phyloP scores from a whole-genome alignment of 2,888 invertebrate species.

The Megalurothrips usitatus region DNA sequence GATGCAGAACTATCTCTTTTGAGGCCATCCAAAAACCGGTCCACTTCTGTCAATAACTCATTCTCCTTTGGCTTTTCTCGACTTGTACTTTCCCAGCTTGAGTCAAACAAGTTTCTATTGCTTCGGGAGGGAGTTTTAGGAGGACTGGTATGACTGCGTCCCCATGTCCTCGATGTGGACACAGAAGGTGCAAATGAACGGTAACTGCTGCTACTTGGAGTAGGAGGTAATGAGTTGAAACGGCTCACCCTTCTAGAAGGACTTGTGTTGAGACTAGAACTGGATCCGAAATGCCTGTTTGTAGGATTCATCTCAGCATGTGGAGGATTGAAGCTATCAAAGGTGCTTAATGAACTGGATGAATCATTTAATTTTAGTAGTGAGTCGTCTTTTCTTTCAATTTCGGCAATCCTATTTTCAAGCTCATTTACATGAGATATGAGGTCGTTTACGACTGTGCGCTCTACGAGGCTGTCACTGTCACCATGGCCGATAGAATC shows the following conservation, averaged over 20 bases:
- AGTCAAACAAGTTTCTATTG: background rate
- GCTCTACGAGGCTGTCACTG: slow-evolving; percentile 31
- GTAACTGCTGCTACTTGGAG: background rate
- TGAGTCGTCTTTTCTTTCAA: slow-evolving; percentile 45
- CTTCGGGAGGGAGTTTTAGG: background rate
- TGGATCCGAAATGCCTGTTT: background rate
- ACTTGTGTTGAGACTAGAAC: background rate
- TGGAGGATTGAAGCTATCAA: background rate
- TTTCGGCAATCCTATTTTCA: slow-evolving; percentile 50
- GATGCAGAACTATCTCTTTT: background rate
- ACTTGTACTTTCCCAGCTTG: background rate
- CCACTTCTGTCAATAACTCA: background rate
- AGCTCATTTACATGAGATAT: slow-evolving; percentile 60
- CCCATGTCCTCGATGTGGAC: slow-evolving; percentile 1
- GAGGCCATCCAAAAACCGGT: background rate
- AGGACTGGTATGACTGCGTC: background rate
- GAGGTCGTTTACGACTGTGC: slow-evolving; percentile 55
- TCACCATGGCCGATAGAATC: slow-evolving; percentile 48
- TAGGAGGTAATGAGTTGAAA: background rate
- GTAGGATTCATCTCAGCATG: background rate
- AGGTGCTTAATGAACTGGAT: background rate
- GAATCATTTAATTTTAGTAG: background rate
- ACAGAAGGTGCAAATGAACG: background rate
- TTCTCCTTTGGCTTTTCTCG: background rate
- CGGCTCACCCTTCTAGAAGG: background rate